Percentiles rank a stretch among this genome's conserved stretches.
Evolutionary conservation across 2,113 vertebrate genomes (phyloP).

Genomic region (Morone chrysops): DNA sequence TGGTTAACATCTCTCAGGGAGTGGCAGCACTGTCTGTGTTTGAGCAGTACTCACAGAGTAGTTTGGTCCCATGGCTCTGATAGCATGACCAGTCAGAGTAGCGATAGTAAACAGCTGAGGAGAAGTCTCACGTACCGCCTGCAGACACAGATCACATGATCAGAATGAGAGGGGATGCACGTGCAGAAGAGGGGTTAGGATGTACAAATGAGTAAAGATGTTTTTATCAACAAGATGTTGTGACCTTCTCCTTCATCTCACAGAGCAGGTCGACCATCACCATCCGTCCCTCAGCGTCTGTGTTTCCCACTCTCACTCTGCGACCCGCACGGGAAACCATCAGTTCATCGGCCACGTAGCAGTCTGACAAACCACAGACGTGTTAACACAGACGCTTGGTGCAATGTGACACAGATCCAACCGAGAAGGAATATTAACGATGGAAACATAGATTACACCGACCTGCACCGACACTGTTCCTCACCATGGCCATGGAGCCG

Average conservation of each 20-base stretch:
- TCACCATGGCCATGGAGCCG: conserved; percentile 87
- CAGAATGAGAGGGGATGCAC: not conserved
- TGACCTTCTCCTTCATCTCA: conserved; percentile 88
- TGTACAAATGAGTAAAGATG: not conserved
- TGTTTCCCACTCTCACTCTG: conserved; percentile 87
- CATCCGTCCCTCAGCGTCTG: conserved; percentile 88
- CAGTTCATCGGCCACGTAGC: conserved; percentile 87
- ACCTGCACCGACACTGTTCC: conserved; percentile 89
- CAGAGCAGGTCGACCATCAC: conserved; percentile 88
- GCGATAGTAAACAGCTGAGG: conserved; percentile 87
- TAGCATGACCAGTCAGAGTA: conserved; percentile 87
- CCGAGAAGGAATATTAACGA: not conserved
- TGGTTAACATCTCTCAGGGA: not conserved
- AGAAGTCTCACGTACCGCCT: conserved; percentile 78
- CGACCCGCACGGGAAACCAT: conserved; percentile 84
- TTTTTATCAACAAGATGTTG: not conserved
- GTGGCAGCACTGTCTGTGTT: not conserved
- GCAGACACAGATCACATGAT: conserved; percentile 29
- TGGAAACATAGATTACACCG: conserved; percentile 12
- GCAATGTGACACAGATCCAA: not conserved
- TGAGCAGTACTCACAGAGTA: conserved; percentile 82
- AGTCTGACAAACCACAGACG: conserved; percentile 74
- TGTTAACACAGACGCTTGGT: not conserved
- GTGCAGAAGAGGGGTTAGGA: not conserved
- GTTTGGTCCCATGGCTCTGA: conserved; percentile 86